These are phyloP conservation scores for Helicoverpa assulta DNA, from an alignment of 2,888 invertebrate species.

Conservation along the genomic window DNA sequence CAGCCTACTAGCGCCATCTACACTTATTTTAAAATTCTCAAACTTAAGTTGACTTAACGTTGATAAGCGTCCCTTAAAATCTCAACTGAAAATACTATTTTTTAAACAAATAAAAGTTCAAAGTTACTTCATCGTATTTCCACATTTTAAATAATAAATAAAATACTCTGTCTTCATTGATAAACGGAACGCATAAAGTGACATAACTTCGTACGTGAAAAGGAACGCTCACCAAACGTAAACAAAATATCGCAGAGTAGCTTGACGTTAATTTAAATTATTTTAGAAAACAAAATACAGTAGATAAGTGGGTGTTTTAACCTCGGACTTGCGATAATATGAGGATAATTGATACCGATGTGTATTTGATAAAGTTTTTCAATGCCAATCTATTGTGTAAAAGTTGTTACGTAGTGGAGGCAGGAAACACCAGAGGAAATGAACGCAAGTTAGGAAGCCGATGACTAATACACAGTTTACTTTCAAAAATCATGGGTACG, in stretches of 20 bases:
- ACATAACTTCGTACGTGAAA: constrained; percentile 58
- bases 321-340: constrained; percentile 36
- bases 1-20: constrained; percentile 22
- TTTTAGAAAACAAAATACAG: constrained; percentile 53
- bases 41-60: too few relatives aligned
- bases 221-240: constrained; percentile 75
- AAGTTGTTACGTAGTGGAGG: constrained; percentile 68
- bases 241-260: constrained; percentile 70
- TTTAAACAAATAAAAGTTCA: neutral
- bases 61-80: too few relatives aligned
- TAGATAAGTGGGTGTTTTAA: constrained; percentile 33
- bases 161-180: neutral
- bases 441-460: constrained; percentile 77
- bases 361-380: constrained; percentile 51
- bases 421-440: constrained; percentile 85
- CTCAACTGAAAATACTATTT: too few relatives aligned
- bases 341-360: constrained; percentile 45
- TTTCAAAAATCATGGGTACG: constrained; percentile 81
- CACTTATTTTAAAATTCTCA: neutral
- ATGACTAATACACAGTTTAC: constrained; percentile 72
- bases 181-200: constrained; percentile 31
- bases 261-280: constrained; percentile 65
- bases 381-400: constrained; percentile 63
- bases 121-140: neutral
- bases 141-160: neutral